phyloP scores from a whole-genome alignment of 2,888 invertebrate genomes.

The Lochmaea crataegi region DNA sequence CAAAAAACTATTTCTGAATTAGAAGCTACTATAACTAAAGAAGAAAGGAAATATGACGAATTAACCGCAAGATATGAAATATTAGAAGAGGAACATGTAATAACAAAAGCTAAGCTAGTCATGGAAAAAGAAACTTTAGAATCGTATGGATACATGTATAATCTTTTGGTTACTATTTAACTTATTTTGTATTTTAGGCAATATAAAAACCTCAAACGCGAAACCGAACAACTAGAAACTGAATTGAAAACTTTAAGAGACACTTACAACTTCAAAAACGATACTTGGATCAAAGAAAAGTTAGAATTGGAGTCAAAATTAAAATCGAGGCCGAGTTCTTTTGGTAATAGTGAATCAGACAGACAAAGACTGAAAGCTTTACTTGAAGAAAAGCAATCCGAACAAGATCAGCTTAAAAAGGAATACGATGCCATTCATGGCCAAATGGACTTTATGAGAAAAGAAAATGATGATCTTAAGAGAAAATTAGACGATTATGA shows the following conservation, averaged over 20 bases:
- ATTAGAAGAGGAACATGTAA: constrained; percentile 85
- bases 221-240: constrained; percentile 70
- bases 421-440: constrained; percentile 77
- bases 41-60: constrained; percentile 81
- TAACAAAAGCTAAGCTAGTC: constrained; percentile 83
- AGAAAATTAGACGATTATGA: constrained; percentile 87
- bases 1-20: constrained; percentile 70
- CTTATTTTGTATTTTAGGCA: constrained; percentile 66
- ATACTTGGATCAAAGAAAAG: constrained; percentile 80
- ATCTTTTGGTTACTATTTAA: neutral
- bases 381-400: constrained; percentile 80
- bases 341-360: constrained; percentile 67
- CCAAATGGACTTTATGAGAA: constrained; percentile 78
- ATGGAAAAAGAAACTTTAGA: constrained; percentile 85
- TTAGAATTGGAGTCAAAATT: constrained; percentile 72
- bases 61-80: constrained; percentile 85
- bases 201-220: constrained; percentile 71
- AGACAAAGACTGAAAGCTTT: constrained; percentile 75
- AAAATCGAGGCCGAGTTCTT: constrained; percentile 59
- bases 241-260: constrained; percentile 76
- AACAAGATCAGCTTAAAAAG: constrained; percentile 76
- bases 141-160: constrained; percentile 64
- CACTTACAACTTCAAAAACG: constrained; percentile 73
- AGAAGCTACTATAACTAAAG: constrained; percentile 74
- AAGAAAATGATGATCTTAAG: constrained; percentile 83